Evolutionary conservation across 2,888 invertebrate species (phyloP), one percentile per base, ranked within the genome.

Genomic region (Drosophila setosimentum): DNA sequence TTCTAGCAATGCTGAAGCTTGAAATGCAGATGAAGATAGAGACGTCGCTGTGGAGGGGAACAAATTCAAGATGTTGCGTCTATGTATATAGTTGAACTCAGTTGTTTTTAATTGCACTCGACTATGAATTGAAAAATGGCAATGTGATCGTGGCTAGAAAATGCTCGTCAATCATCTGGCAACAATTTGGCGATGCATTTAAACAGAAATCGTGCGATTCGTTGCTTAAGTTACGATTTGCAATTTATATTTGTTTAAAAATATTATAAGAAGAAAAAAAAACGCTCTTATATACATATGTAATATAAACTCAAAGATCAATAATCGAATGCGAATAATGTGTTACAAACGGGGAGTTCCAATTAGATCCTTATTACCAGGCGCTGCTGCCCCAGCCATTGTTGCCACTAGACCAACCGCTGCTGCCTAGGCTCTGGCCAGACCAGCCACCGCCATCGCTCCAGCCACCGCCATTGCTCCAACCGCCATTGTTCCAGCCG

Each of bases 331-430:
- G 45, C 24, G 21, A 24, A 24, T 7, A 45, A 24, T 50, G 29
- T 29, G 50, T 50, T 6, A 2, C n/a, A 32, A 59, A 32, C 27
- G 59, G 27, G 50, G 18, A 21, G 48, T 64, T 16, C 50, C 64
- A 29, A 62, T 55, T 73, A 48, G 40, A 35, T 42, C 27, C 53
- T n/a, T 48, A 6, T 30, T 78, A 86, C 82, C 87, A 86, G 29
- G 73, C 70, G 33, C 78, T 74, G 58, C 76, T 78, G 42, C 77
- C 69, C 58, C 65, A 65, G 21, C 49, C 65, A 40, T 21, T 50
- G 65, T 50, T 65, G 65, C 64, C 65, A n/a, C 76, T 53, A 11
- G 63, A 72, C 72, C 74, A 80, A 27, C 79, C 82, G 29, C 66
- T 57, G 63, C 68, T 70, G 60, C 68, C 55, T 40, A 29, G n/a